Percentiles rank a stretch among this genome's conserved stretches.
Evolutionary conservation across 2,113 vertebrate species (phyloP).

Genomic region (Eublepharis macularius): DNA sequence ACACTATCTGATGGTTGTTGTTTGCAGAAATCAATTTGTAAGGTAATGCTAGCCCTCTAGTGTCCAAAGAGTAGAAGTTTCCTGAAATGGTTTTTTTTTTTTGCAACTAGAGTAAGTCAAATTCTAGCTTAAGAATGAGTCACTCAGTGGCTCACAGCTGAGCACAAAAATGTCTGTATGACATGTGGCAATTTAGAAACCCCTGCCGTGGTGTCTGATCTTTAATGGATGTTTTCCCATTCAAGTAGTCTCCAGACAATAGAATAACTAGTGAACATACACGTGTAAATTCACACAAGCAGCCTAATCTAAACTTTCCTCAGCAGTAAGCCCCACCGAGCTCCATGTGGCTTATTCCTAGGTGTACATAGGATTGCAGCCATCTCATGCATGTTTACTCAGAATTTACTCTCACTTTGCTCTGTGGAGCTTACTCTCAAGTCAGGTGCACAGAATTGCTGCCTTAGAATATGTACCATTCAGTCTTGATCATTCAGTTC

Average conservation of each 20-base stretch:
- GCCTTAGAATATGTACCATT: too few relatives aligned
- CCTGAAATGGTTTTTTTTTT: neutral
- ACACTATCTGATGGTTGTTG: too few relatives aligned
- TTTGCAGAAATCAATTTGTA: neutral
- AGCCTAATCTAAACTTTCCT: too few relatives aligned
- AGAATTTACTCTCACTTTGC: too few relatives aligned
- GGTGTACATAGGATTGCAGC: too few relatives aligned
- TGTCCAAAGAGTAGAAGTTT: conserved; percentile 29
- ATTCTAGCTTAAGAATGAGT: too few relatives aligned
- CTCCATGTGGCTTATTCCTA: too few relatives aligned
- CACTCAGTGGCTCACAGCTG: neutral
- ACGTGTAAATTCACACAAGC: neutral
- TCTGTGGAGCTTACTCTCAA: too few relatives aligned
- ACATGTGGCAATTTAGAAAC: neutral
- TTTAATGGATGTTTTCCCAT: neutral
- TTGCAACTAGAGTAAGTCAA: too few relatives aligned
- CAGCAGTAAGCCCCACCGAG: too few relatives aligned
- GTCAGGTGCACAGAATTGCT: too few relatives aligned
- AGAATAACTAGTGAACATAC: neutral
- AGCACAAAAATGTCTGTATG: neutral
- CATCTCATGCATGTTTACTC: neutral
- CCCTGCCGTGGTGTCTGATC: neutral
- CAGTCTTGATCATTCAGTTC: too few relatives aligned
- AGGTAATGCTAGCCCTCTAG: conserved; percentile 37
- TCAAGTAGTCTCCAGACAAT: neutral